phyloP scores from a whole-genome alignment of 35 echinoderm and acorn worm genomes.

The Acanthaster planci region DNA sequence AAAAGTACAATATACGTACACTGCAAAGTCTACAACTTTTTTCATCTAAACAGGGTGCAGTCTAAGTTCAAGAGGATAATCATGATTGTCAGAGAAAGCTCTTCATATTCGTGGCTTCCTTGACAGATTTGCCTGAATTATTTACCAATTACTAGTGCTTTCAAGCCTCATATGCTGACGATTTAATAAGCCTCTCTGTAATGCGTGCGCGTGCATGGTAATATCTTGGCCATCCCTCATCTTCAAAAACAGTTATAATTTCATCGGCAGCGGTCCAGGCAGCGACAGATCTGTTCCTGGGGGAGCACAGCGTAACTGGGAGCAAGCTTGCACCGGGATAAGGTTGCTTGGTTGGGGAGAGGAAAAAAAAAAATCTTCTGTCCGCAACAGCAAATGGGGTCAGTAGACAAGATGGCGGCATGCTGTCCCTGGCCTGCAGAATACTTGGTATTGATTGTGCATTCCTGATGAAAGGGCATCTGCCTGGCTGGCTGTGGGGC shows the following conservation, averaged over 20 bases:
- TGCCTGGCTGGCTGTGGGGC: slow-evolving; percentile 29
- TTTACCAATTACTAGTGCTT: slow-evolving; percentile 19
- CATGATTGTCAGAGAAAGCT: no score
- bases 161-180: neutral
- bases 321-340: slow-evolving; percentile 1
- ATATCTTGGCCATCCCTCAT: slow-evolving; percentile 26
- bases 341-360: neutral
- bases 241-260: slow-evolving; percentile 23
- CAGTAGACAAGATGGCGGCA: slow-evolving; percentile 27
- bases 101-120: slow-evolving; percentile 4
- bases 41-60: no score
- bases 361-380: slow-evolving; percentile 10
- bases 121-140: slow-evolving; percentile 8
- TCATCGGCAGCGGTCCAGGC: neutral
- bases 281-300: neutral
- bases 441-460: slow-evolving; percentile 5
- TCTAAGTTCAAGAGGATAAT: no score
- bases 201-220: slow-evolving; percentile 1
- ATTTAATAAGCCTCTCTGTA: slow-evolving; percentile 1
- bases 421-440: neutral
- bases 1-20: no score
- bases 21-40: no score
- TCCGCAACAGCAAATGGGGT: slow-evolving; percentile 4
- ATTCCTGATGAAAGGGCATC: slow-evolving; percentile 29
- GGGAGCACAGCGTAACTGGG: neutral